These are phyloP conservation scores for Lasioglossum leucozonium DNA, from an alignment of 2,888 invertebrate genomes.

Conservation along the genomic window DNA sequence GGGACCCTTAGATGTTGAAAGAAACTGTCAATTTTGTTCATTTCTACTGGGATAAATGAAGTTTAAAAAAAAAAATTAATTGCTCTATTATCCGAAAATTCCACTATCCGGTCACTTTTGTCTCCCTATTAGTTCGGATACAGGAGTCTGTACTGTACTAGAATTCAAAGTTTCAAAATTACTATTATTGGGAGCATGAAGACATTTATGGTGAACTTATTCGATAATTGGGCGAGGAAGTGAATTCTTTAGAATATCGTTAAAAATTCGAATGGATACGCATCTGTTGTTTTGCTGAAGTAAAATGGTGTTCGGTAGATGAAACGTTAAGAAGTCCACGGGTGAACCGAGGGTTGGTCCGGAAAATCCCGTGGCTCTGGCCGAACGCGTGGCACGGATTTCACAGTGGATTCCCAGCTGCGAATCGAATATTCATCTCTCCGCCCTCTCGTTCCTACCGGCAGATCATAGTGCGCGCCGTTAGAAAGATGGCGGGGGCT, in stretches of 20 bases:
- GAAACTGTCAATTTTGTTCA: too few relatives aligned
- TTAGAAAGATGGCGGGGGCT: conserved; percentile 6
- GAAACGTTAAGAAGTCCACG: neutral
- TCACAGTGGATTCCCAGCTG: conserved; percentile 47
- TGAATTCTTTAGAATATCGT: neutral
- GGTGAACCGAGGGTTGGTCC: neutral
- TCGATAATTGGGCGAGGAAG: neutral
- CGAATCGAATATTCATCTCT: conserved; percentile 57
- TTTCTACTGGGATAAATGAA: too few relatives aligned
- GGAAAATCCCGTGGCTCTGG: conserved; percentile 46
- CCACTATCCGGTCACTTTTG: too few relatives aligned
- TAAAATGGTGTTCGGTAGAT: neutral
- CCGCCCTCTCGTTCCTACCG: neutral
- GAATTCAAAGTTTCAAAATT: neutral
- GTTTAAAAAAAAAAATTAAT: too few relatives aligned
- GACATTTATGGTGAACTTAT: too few relatives aligned
- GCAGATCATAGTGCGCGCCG: conserved; percentile 7
- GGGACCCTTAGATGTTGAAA: too few relatives aligned
- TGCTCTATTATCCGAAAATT: too few relatives aligned
- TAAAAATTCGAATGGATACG: neutral
- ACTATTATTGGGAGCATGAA: neutral
- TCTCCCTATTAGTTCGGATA: too few relatives aligned
- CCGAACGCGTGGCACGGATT: conserved; percentile 38
- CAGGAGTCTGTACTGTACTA: too few relatives aligned
- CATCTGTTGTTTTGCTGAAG: neutral